phyloP scores from a whole-genome alignment of 1,140 invertebrate genomes.

The Maniola jurtina region DNA sequence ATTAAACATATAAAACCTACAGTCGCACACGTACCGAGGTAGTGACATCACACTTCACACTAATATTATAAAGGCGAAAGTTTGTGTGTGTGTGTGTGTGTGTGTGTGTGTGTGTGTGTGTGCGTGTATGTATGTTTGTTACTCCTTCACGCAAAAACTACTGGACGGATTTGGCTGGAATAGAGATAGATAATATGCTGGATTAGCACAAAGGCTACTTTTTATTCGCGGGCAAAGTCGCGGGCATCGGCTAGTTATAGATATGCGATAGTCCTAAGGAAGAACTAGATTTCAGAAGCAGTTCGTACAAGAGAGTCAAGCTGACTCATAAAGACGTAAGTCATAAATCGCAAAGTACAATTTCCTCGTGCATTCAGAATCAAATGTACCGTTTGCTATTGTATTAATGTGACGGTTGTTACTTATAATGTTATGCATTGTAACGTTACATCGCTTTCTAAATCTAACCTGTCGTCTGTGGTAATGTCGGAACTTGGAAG shows the following conservation, averaged over 20 bases:
- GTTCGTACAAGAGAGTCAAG: not conserved
- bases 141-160: too few species aligned
- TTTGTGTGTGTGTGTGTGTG: too few species aligned
- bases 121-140: too few species aligned
- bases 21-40: too few species aligned
- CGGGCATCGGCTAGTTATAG: not conserved
- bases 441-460: conserved; percentile 10
- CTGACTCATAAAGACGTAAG: conserved; percentile 2
- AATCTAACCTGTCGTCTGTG: conserved; percentile 6
- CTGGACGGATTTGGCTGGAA: too few species aligned
- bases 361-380: conserved; percentile 8
- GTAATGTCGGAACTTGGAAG: not conserved
- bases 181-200: too few species aligned
- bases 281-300: not conserved
- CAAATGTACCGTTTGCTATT: conserved; percentile 2
- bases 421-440: conserved; percentile 1
- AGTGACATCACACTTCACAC: too few species aligned
- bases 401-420: not conserved
- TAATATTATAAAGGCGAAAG: too few species aligned
- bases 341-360: conserved; percentile 7
- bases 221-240: too few species aligned
- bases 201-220: too few species aligned
- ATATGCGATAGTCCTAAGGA: not conserved
- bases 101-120: too few species aligned
- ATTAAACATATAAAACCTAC: too few species aligned